Base-by-base conservation (phyloP, 2,888 invertebrate genomes). In the Drosophila mimetica region DNA sequence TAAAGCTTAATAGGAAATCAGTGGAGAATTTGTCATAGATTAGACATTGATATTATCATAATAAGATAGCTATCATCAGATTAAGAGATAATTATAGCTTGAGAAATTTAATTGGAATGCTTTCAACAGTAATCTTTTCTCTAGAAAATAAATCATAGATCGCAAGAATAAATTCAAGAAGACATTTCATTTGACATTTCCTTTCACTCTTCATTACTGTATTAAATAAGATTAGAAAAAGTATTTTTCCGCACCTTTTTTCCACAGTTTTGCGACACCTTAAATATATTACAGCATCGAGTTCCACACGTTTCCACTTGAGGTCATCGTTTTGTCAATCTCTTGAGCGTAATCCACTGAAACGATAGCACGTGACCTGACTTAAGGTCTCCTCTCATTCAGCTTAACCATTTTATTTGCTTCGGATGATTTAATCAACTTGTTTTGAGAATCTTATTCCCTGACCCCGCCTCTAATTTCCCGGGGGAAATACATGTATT, bases 371-470 rank as follows among this genome's bases (percentile, higher is more conserved):
- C 30, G 44, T 42, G 59, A 60, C 3, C 16, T 4, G 25, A 14
- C 41, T 8, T 18, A 11, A 30, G 30, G 42, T 18, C 47, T 47
- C 6, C 16, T 42, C 28, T 34, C 46, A 54, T 7, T 36, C 14
- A 9, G 57, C 36, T 58, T 61, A 65, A 65, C 42, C 34, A 75
- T 63, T 69, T 74, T 74, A 58, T 76, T 79, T 79, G 58, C 48
- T 61, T 44, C 20, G 42, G 37, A 59, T 75, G 30, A 65, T 65
- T 70, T 55, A 84, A 81, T 81, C 46, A 79, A 66, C 39, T 48
- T 74, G 60, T 55, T 72, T 67, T 51, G 34, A 18, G 22, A 3
- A 14, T 41, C 14, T 22, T 7, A 20, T 42, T 34, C 44, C 30
- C 32, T 8, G 37, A 18, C 18, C 18, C 25, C 18, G 52, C 25